Evolutionary conservation across 2,888 invertebrate species (phyloP).

Genomic region (Hirtodrosophila alboralis): DNA sequence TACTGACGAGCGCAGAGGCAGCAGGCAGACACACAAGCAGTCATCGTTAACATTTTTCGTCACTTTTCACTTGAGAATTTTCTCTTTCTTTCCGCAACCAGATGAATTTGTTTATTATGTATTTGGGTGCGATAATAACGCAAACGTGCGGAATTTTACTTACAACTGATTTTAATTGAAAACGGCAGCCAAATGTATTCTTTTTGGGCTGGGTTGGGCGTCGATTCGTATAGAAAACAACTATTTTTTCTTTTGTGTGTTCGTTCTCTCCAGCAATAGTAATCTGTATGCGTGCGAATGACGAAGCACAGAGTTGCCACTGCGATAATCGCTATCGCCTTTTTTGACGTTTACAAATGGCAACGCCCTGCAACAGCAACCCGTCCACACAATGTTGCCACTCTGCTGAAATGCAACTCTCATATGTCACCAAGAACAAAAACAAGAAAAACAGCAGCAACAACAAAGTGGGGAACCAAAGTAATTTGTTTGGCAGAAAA

Average conservation of each 20-base stretch:
- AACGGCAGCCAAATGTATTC: constrained; percentile 58
- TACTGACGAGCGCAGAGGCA: constrained; percentile 32
- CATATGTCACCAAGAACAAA: constrained; percentile 42
- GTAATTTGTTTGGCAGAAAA: constrained; percentile 5
- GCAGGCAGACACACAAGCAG: constrained; percentile 47
- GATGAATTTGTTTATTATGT: constrained; percentile 32
- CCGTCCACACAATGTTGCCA: constrained; percentile 31
- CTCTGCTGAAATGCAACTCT: constrained; percentile 27
- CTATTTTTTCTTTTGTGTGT: constrained; percentile 73
- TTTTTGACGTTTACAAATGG: constrained; percentile 52
- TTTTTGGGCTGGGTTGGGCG: constrained; percentile 79
- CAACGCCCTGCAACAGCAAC: constrained; percentile 22
- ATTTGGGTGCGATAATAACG: constrained; percentile 12
- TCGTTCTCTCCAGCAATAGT: constrained; percentile 64
- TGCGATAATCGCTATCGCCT: constrained; percentile 25
- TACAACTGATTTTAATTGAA: constrained; percentile 55
- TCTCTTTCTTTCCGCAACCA: constrained; percentile 53
- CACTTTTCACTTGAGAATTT: constrained; percentile 80
- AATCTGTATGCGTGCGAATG: constrained; percentile 70
- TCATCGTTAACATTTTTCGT: constrained; percentile 68
- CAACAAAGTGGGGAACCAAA: constrained; percentile 41
- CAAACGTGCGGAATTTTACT: constrained; percentile 49
- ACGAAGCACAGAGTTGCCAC: constrained; percentile 70
- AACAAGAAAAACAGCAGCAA: constrained; percentile 37
- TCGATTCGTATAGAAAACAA: constrained; percentile 69